Evolutionary conservation across 1,140 invertebrate species (phyloP), one percentile per base, ranked within the genome.

Genomic region (Contarinia nasturtii): DNA sequence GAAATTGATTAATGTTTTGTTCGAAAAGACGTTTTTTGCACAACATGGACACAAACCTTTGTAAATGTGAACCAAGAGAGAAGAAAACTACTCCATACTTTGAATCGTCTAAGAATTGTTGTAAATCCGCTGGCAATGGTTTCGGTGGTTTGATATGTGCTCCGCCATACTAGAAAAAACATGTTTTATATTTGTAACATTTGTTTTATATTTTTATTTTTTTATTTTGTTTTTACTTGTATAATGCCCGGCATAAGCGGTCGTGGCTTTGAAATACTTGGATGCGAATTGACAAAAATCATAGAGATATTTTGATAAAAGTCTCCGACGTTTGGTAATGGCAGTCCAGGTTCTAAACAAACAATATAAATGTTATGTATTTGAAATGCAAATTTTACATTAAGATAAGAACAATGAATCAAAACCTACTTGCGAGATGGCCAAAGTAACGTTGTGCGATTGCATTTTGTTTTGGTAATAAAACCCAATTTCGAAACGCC

Each of bases 81-180:
- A 77, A 74, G 51, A 73, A 74, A 53, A 78, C 71, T 14, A 68
- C 67, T 1, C 74, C 74, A 37, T 75, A 53, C 4, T 54, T 59
- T 43, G 73, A 63, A 27, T 60, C 62, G 44, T 74, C 67, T 14
- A 76, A 51, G 50, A 73, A 74, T 5, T 56, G 50, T 49, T 69
- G 55, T 4, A 64, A 46, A 19, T 67, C 59, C 49, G 52, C 17
- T 4, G 70, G 64, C 49, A 72, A 47, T 22, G 58, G 48, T 46
- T 67, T 63, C 2, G 56, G 52, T 22, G 51, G 48, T 48, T 61
- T 56, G 19, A 66, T 65, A 51, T 73, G 71, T 22, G 68, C 62
- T 10, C 72, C 72, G 7, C 64, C 70, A 49, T 74, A 64, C 51
- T n/a, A n/a, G n/a, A n/a, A n/a, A n/a, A n/a, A n/a, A n/a, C n/a